phyloP scores from a whole-genome alignment of 2,113 vertebrate species.

The Erythrolamprus reginae region DNA sequence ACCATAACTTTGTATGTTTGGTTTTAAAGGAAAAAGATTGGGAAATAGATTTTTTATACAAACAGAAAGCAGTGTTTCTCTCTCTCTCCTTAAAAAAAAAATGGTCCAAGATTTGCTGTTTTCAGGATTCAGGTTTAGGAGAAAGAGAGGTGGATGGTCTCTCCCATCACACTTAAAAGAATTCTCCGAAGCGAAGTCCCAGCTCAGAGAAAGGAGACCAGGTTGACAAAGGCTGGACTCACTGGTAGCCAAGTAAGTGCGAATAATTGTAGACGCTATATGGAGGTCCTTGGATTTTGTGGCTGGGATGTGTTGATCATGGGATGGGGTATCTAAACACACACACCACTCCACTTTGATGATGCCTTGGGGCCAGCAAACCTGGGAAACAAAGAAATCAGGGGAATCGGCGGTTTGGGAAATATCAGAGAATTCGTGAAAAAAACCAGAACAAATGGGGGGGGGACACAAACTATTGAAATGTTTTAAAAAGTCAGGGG shows the following conservation, averaged over 20 bases:
- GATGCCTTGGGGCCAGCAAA: not conserved
- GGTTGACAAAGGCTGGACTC: not conserved
- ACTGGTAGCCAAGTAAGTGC: not conserved
- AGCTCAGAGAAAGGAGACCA: not conserved
- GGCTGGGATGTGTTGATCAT: not conserved
- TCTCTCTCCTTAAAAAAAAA: conserved; percentile 14
- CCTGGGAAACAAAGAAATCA: no score
- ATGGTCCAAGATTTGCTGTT: not conserved
- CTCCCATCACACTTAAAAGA: not conserved
- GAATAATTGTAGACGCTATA: not conserved
- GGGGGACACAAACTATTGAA: no score
- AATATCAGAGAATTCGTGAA: no score
- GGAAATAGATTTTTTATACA: conserved; percentile 17
- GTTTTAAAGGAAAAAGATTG: conserved; percentile 31
- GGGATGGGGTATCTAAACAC: not conserved
- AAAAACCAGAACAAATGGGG: no score
- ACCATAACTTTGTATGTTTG: conserved; percentile 5
- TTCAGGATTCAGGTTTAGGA: not conserved
- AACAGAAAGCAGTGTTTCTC: not conserved
- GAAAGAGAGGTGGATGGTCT: not conserved
- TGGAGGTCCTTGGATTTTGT: not conserved
- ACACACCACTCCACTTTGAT: not conserved
- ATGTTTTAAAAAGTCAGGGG: no score
- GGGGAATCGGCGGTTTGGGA: no score
- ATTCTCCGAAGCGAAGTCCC: not conserved